These are phyloP conservation scores for Philopedon plagiatum DNA, from an alignment of 2,888 invertebrate genomes.

Conservation along the genomic window DNA sequence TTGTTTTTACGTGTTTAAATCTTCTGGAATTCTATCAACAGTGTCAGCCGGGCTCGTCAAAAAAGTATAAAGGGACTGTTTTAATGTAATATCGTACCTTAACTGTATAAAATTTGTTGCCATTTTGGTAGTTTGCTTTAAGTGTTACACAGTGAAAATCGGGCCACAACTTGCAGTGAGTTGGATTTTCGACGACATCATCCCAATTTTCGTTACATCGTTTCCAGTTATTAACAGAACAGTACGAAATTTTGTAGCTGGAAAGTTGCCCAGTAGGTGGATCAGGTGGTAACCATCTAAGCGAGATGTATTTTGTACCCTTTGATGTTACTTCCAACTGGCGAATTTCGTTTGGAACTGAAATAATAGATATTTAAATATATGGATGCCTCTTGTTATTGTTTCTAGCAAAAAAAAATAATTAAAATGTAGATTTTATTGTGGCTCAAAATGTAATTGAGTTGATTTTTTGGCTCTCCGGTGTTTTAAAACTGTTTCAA, in stretches of 20 bases:
- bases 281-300: slow-evolving; percentile 58
- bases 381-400: no score
- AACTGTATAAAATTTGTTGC: background rate
- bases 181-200: background rate
- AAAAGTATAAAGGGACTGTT: no score
- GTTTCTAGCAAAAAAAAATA: no score
- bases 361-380: slow-evolving; percentile 31
- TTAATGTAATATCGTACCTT: background rate
- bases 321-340: slow-evolving; percentile 51
- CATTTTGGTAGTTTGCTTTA: background rate
- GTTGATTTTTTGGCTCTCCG: no score
- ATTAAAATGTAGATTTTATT: no score
- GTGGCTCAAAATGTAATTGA: no score
- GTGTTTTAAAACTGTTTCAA: no score
- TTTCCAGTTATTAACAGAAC: background rate
- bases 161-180: slow-evolving; percentile 52
- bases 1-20: no score
- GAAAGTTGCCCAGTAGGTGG: slow-evolving; percentile 58
- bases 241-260: slow-evolving; percentile 40
- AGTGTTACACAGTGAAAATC: slow-evolving; percentile 48
- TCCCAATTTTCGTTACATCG: background rate
- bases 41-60: no score
- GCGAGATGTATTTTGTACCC: slow-evolving; percentile 50
- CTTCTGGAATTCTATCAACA: no score
- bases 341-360: slow-evolving; percentile 44